phyloP scores from a whole-genome alignment of 2,113 vertebrate species.

The Chaetorhynchus papuensis region DNA sequence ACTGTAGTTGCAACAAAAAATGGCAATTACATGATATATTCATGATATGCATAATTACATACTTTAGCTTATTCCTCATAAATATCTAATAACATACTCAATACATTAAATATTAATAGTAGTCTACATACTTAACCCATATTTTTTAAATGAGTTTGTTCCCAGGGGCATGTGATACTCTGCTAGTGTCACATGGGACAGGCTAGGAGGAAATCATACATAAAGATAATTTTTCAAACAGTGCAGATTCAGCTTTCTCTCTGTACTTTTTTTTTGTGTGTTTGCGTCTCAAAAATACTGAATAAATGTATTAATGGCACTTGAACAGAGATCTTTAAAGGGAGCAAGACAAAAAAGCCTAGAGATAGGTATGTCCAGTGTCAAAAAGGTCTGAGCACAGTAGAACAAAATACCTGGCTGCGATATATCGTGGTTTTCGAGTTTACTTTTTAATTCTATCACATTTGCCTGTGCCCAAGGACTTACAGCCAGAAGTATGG shows the following conservation, averaged over 20 bases:
- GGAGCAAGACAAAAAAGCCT: neutral
- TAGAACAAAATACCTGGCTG: neutral
- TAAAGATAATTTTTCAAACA: neutral
- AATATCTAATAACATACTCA: conserved; percentile 63
- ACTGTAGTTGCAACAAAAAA: neutral
- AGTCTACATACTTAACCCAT: conserved; percentile 17
- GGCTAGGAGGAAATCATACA: neutral
- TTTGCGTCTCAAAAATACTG: neutral
- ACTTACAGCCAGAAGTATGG: neutral
- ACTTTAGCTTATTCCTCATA: conserved; percentile 52
- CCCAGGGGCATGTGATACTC: neutral
- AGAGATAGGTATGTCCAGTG: neutral
- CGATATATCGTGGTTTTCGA: neutral
- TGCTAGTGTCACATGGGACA: neutral
- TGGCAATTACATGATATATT: conserved; percentile 26
- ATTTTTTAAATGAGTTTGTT: conserved; percentile 44
- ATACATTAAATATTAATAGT: conserved; percentile 51
- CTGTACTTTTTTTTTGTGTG: neutral
- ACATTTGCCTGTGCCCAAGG: neutral
- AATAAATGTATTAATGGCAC: neutral
- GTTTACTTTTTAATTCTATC: neutral
- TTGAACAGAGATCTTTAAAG: neutral
- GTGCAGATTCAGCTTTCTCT: neutral
- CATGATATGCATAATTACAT: neutral
- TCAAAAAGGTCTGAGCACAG: neutral